Evolutionary conservation across 1,140 invertebrate genomes (phyloP), one percentile per base, ranked within the genome.

Genomic region (Zaprionus kolodkinae): DNA sequence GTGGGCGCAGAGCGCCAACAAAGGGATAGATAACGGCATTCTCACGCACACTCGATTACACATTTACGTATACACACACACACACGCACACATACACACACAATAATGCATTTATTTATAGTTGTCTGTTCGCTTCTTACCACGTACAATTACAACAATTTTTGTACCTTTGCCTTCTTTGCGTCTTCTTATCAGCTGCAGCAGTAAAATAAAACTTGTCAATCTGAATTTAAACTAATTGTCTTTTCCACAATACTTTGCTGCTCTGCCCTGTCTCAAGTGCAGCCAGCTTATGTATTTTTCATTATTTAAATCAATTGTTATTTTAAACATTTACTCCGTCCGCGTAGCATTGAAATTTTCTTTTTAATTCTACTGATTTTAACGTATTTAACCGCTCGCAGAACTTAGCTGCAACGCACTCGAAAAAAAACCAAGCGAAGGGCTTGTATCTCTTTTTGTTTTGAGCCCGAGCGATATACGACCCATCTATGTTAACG

Each of bases 1-100:
- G 73, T 63, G 45, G 59, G 43, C 40, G 45, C 45, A 45, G 35
- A 63, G 38, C 40, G n/a, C 63, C 50, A 66, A 55, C 59, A 63
- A 66, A 72, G 68, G 68, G 73, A 72, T 76, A 76, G 73, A 72
- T 76, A 76, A 76, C 68, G 52, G 66, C 40, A 74, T 59, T 62
- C 72, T 63, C 43, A 63, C 60, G 43, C 17, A 55, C 59, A 43
- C 65, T 57, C 15, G 38, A 45, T 45, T 45, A 45, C 54, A 36
- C 33, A 36, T 15, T 25, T 52, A 15, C 45, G 30, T 25, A 60
- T 15, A 48, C n/a, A 55, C 52, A 43, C 65, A 56, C 21, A 48
- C 60, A 36, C 33, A 55, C 30, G n/a, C n/a, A n/a, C n/a, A 71
- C 21, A 27, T 21, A 21, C 43, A 40, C n/a, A 35, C 36, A 55